Evolutionary conservation across 1,140 invertebrate species (phyloP).

Genomic region (Macrocentrus cingulum): DNA sequence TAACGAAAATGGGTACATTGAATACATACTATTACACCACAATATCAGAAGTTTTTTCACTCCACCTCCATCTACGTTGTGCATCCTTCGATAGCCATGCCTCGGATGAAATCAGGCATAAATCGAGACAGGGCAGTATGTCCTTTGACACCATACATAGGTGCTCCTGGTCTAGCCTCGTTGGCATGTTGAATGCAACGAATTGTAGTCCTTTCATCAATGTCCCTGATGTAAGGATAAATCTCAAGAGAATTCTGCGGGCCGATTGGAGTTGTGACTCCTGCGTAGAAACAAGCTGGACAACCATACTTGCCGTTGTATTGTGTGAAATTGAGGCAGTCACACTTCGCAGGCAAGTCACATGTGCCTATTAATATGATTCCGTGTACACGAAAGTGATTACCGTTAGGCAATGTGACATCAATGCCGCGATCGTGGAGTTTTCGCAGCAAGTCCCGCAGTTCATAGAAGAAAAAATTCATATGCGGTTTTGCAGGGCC

Average conservation of each 20-base stretch:
- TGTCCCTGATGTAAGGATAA: background rate
- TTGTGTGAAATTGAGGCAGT: constrained; percentile 11
- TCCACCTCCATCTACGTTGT: constrained; percentile 13
- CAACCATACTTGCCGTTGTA: constrained; percentile 13
- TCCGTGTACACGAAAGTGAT: background rate
- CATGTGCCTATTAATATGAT: constrained; percentile 8
- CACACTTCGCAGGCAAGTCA: constrained; percentile 7
- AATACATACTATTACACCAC: background rate
- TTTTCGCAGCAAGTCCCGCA: background rate
- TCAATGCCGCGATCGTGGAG: background rate
- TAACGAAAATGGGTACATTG: background rate
- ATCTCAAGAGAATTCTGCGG: background rate
- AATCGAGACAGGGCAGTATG: background rate
- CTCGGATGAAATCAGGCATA: constrained; percentile 6
- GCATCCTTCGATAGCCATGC: constrained; percentile 2
- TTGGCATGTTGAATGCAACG: background rate
- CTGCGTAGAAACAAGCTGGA: background rate
- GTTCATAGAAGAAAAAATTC: constrained; percentile 12
- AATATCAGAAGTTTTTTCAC: constrained; percentile 9
- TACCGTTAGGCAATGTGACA: background rate
- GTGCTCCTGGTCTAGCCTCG: background rate
- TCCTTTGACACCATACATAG: constrained; percentile 10
- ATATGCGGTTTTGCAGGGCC: background rate
- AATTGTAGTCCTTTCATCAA: background rate
- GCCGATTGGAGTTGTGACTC: background rate